Percentiles rank a stretch among this genome's conserved stretches.
Evolutionary conservation across 2,888 invertebrate genomes (phyloP).

Genomic region (Sinodicranocentrus sp.): DNA sequence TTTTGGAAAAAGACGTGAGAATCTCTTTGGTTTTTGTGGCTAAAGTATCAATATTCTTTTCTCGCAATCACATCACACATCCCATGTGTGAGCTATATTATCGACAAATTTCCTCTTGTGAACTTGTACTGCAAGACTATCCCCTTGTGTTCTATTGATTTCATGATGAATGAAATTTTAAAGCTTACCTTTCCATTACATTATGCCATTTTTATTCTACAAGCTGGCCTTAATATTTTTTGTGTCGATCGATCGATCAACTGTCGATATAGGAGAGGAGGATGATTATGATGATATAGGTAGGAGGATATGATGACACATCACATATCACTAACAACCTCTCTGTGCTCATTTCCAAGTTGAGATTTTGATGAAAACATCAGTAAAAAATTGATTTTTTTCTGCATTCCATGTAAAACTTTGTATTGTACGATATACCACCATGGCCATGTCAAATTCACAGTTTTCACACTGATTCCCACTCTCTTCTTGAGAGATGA

Average conservation of each 20-base stretch:
- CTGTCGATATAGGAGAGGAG: slow-evolving; percentile 27
- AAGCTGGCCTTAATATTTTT: slow-evolving; percentile 49
- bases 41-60: slow-evolving; percentile 44
- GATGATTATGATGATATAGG: slow-evolving; percentile 16
- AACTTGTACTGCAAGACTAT: background rate
- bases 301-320: slow-evolving; percentile 58
- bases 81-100: background rate
- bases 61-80: slow-evolving; percentile 9
- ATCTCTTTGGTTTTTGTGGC: slow-evolving; percentile 65
- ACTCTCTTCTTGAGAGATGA: slow-evolving; percentile 25
- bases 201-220: slow-evolving; percentile 8
- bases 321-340: slow-evolving; percentile 38
- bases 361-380: background rate
- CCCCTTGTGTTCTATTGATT: too few relatives aligned
- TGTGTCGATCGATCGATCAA: slow-evolving; percentile 44
- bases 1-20: slow-evolving; percentile 53
- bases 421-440: slow-evolving; percentile 9
- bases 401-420: background rate
- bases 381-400: background rate
- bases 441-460: slow-evolving; percentile 47
- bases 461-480: slow-evolving; percentile 64
- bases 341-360: slow-evolving; percentile 10
- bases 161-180: too few relatives aligned
- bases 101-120: slow-evolving; percentile 1
- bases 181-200: background rate